Evolutionary conservation across 2,888 invertebrate species (phyloP).

Genomic region (Ectemnius continuus): DNA sequence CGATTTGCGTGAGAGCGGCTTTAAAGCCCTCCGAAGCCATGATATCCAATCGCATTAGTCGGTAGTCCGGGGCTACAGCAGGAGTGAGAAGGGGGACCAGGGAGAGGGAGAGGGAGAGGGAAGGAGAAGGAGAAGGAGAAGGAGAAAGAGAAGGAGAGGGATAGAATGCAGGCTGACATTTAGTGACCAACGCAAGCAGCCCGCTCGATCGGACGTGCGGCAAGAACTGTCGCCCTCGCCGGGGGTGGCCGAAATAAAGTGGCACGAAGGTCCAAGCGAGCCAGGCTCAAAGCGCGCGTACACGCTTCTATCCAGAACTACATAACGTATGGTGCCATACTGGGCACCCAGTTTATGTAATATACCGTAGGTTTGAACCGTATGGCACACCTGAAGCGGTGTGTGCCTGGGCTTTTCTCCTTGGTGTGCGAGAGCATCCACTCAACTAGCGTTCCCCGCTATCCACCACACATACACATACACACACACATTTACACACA

Average conservation of each 20-base stretch:
- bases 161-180: slow-evolving; percentile 1
- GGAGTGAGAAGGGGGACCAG: neutral
- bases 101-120: too few relatives aligned
- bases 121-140: slow-evolving; percentile 3
- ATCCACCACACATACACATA: slow-evolving; percentile 18
- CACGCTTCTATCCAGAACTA: slow-evolving; percentile 24
- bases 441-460: neutral
- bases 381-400: slow-evolving; percentile 24
- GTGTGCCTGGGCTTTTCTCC: slow-evolving; percentile 21
- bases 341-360: slow-evolving; percentile 69
- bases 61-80: neutral
- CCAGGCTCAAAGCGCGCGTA: slow-evolving; percentile 18
- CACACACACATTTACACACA: slow-evolving; percentile 31
- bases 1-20: too few relatives aligned
- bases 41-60: too few relatives aligned
- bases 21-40: too few relatives aligned
- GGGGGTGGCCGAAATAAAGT: slow-evolving; percentile 3
- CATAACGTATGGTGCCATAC: slow-evolving; percentile 55
- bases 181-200: neutral
- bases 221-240: neutral
- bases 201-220: neutral
- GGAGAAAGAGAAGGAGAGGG: slow-evolving; percentile 7
- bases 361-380: slow-evolving; percentile 51
- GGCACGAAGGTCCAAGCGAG: neutral
- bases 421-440: too few relatives aligned